Conservation (phyloP, 2,797 vertebrate species). For the Acanthis flammea region DNA sequence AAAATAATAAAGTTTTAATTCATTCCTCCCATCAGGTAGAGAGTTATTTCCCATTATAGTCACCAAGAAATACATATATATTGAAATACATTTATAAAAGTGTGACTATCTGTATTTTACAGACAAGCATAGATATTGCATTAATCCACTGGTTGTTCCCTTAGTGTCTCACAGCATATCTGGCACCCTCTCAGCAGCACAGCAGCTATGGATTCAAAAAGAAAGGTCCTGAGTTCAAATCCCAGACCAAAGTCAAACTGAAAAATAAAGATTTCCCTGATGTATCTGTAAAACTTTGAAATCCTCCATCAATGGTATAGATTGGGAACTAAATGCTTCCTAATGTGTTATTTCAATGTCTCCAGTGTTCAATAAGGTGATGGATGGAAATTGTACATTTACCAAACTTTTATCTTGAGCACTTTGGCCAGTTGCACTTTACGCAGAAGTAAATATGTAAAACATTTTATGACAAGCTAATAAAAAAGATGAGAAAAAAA, state of each 20-base stretch:
- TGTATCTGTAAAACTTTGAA: not conserved
- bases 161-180: not conserved
- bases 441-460: not conserved
- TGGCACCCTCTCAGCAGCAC: not conserved
- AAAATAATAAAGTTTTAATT: not conserved
- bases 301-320: not conserved
- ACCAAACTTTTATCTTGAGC: not conserved
- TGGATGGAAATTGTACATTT: not conserved
- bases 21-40: not conserved
- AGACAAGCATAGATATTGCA: not conserved
- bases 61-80: not conserved
- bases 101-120: not conserved
- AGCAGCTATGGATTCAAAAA: not conserved
- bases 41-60: not conserved
- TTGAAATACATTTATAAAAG: not conserved
- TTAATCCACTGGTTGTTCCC: not conserved
- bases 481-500: not conserved
- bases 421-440: not conserved
- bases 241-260: not conserved
- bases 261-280: not conserved
- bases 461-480: not conserved
- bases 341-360: not conserved
- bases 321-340: not conserved
- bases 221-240: not conserved
- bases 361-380: not conserved